Evolutionary conservation across 1,140 invertebrate genomes (phyloP), one percentile per base, ranked within the genome.

Genomic region (Magallana angulata): DNA sequence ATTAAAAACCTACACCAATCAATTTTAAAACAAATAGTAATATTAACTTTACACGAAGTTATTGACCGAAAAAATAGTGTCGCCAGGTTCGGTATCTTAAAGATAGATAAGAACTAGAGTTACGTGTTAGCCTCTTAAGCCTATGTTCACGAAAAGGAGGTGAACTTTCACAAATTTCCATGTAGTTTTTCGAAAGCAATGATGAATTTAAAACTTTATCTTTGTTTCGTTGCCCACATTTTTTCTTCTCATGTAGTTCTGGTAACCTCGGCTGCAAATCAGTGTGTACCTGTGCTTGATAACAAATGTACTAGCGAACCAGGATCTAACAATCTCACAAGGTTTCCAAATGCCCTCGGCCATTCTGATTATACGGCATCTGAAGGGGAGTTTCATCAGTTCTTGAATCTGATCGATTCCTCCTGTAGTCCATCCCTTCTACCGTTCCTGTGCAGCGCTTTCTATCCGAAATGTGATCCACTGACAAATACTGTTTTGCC

Each of bases 301-400:
- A 24, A 71, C 18, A 71, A 71, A 8, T 71, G 64, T 9, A 18
- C 64, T 9, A 64, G 18, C 5, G 60, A 18, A 64, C 60, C 1
- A 8, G 60, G 60, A 18, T 71, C 64, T 71, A 36, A 71, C 64
- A 71, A 71, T 24, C 11, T 24, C 7, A 71, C 64, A 24, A 18
- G 18, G 18, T 71, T 71, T 71, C 64, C 64, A 11, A 71, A 71
- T 71, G 64, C 30, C 18, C 64, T 71, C 64, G 64, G 64, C 3
- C 64, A 71, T 9, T 71, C 18, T 18, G 64, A 71, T 71, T 71
- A 18, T 71, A 7, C 64, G 30, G 18, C 9, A 7, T 18, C 64
- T 8, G 64, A 71, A 3, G 30, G 18, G 0, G 64, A 71, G 18
- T 71, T 71, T 24, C 18, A 71, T 11, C 64, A 71, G 64, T 71